Evolutionary conservation across 2,888 invertebrate species (phyloP), one percentile per base, ranked within the genome.

Genomic region (Endotricha flammealis): DNA sequence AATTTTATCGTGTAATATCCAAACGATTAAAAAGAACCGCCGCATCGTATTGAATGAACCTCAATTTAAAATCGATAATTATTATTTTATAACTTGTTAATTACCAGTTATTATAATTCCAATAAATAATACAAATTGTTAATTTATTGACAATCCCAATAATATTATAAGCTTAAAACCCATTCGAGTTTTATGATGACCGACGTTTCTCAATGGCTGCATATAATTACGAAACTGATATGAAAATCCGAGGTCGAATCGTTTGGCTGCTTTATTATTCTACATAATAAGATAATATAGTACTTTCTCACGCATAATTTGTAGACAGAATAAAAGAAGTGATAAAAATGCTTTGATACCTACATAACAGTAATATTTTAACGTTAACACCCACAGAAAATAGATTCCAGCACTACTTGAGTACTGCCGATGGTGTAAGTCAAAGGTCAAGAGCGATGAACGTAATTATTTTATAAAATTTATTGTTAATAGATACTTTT

Each of bases 271-370:
- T 4, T 28, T 28, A 55, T 57, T 59, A 46, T 50, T 53, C 38
- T 34, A 43, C 41, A 20, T 29, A 29, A 42, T 57, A 51, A 58
- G 45, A 50, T 50, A 53, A 58, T 53, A 37, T 25, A 46, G 45
- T 53, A 20, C 7, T 59, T 60, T 59, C 57, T 53, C 48, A 57
- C 58, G 56, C 45, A 55, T 52, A 48, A 53, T 53, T 58, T 48
- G 41, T 48, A 41, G 45, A 42, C 61, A 63, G 63, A 62, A 52
- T 60, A 62, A 57, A 49, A 52, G 52, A 58, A 55, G 57, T 60
- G 64, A 66, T 66, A 64, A 64, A 65, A 64, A 67, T 59, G 52
- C 53, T 67, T 53, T 53, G 50, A 67, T n/a, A n/a, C n/a, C n/a
- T 64, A 67, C 59, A 64, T 65, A 64, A 58, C 60, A 50, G 56